Conservation (phyloP, 1,140 invertebrate genomes). For the Zelostemma sp. region DNA sequence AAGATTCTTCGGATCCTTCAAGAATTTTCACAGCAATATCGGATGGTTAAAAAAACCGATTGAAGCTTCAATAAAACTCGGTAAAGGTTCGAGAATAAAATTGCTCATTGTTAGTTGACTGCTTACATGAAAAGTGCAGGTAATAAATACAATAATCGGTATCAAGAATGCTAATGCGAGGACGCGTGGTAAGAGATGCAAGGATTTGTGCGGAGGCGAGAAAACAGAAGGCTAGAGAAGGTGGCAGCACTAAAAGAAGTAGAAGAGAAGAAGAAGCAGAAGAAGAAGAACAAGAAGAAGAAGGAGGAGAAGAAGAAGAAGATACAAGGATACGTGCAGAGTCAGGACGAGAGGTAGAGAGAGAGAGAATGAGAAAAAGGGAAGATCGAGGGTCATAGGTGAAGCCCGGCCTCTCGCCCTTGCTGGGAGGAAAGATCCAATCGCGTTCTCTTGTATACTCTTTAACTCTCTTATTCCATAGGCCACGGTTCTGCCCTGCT, state of each 20-base stretch:
- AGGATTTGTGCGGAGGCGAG: conserved; percentile 42
- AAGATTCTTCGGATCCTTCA: too few species aligned
- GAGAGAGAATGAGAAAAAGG: conserved; percentile 41
- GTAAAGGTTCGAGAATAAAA: too few species aligned
- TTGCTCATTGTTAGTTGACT: not conserved
- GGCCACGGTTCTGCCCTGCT: conserved; percentile 49
- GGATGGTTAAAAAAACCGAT: too few species aligned
- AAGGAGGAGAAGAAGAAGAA: conserved; percentile 20
- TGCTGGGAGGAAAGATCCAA: conserved; percentile 64
- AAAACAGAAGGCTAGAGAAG: conserved; percentile 30
- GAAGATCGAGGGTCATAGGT: conserved; percentile 64
- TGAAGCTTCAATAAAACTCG: too few species aligned
- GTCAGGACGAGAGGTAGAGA: conserved; percentile 26
- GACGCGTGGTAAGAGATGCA: conserved; percentile 50
- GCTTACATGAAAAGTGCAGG: conserved; percentile 12
- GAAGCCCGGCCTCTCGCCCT: conserved; percentile 66
- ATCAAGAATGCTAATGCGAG: conserved; percentile 43
- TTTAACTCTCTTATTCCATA: conserved; percentile 57
- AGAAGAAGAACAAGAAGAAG: conserved; percentile 26
- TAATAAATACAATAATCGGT: conserved; percentile 34
- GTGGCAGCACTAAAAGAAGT: conserved; percentile 30
- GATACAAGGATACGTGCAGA: conserved; percentile 21
- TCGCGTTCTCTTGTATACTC: conserved; percentile 57
- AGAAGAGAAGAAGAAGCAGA: conserved; percentile 29
- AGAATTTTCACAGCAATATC: too few species aligned